Evolutionary conservation across 37 sponge, comb jelly and placozoan species (phyloP).

Genomic region (Geodia barretti): DNA sequence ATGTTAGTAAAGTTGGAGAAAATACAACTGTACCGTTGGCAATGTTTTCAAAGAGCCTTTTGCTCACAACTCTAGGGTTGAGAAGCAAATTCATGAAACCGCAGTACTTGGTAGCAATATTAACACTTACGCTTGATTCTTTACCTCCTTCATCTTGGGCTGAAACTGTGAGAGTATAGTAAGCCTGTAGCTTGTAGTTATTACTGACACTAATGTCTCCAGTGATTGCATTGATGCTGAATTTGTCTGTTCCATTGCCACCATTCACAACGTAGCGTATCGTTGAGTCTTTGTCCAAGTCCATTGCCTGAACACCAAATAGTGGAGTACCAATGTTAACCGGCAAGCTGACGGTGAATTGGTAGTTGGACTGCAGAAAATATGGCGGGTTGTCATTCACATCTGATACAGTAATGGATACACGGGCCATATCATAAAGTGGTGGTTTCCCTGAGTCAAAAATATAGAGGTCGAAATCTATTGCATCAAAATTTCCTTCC

Average conservation of each 20-base stretch:
- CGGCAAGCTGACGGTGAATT: constrained; percentile 43
- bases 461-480: constrained; percentile 33
- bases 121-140: constrained; percentile 12
- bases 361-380: constrained; percentile 29
- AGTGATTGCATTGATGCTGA: constrained; percentile 34
- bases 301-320: constrained; percentile 43
- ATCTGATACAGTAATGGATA: constrained; percentile 43
- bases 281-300: constrained; percentile 30
- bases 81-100: constrained; percentile 36
- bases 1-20: not conserved
- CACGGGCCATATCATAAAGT: constrained; percentile 10
- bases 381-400: constrained; percentile 61
- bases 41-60: constrained; percentile 33
- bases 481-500: not conserved
- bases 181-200: constrained; percentile 25
- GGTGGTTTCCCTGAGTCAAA: constrained; percentile 48
- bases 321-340: not conserved
- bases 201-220: constrained; percentile 55
- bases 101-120: constrained; percentile 32
- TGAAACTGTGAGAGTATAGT: constrained; percentile 36
- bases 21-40: constrained; percentile 5
- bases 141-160: constrained; percentile 66
- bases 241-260: constrained; percentile 24
- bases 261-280: constrained; percentile 33
- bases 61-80: not conserved